Evolutionary conservation across 2,888 invertebrate genomes (phyloP), one percentile per base, ranked within the genome.

Genomic region (Troides aeacus): DNA sequence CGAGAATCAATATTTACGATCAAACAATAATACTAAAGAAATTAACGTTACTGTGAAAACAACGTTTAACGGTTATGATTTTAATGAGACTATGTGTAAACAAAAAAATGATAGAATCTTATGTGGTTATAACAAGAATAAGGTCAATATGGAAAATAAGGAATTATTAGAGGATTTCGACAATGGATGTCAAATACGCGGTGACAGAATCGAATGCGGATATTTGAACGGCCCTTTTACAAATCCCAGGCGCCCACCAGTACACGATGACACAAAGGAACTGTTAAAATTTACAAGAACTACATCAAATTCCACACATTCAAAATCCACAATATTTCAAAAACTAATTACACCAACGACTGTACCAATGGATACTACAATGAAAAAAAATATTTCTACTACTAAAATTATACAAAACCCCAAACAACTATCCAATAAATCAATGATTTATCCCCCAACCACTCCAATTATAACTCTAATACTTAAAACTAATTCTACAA

Each of bases 201-300:
- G 81, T 18, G 82, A 85, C n/a, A 85, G 90, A 76, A 74, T 90
- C 64, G 90, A 90, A 80, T 90, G 90, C 77, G 90, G 90, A 5
- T 90, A 90, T 74, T 62, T 75, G 3, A 71, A 62, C 17, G 75
- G 74, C 39, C 79, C 77, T 59, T 78, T 74, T 67, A 69, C 67
- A 58, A 70, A 74, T 63, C 60, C 69, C 1, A 73, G 75, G 73
- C 76, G 79, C 50, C 79, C 78, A 6, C 75, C 76, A 24, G 74
- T 66, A 24, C 60, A 72, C 60, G 65, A 72, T 17, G 61, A 68
- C 50, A 23, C 46, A 66, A 8, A 21, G 24, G 62, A 36, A 36
- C 15, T 10, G n/a, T 61, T 36, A 10, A 57, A 65, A 46, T 39
- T 23, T n/a, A 21, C 23, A 42, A 18, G n/a, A 60, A 39, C 50